Base-by-base conservation (phyloP, 2,797 vertebrate genomes). In the Cuculus canorus region DNA sequence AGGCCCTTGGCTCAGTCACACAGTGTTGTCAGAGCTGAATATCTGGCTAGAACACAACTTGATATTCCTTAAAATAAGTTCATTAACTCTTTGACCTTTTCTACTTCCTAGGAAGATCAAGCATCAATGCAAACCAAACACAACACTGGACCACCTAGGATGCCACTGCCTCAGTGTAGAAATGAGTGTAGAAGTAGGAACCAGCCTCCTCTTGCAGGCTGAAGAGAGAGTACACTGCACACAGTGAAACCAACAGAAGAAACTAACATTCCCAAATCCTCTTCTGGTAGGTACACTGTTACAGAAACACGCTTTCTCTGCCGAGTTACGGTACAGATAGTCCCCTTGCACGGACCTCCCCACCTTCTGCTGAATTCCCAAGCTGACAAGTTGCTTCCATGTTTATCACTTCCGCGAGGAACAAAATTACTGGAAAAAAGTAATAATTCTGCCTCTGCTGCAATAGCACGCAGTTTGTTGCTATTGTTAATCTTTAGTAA, bases 101-200 rank as follows among this genome's bases (percentile, higher is more conserved):
- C 88, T 75, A 80, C 93, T 96, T 94, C 82, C 94, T 72, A 57
- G 80, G 80, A 90, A 97, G 96, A 94, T 94, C n/a, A 98, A 98
- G 95, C 88, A 97, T 63, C 88, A 64, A 83, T 84, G 97, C 97
- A 95, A 96, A 95, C 91, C 95, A 96, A 97, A 97, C 96, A 91
- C 45, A 97, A 97, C 97, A 83, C 96, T 90, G 95, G 98, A 97
- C 98, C 98, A 99, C 98, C 98, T 98, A 98, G 98, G 98, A 61
- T 92, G 98, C 91, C 5, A 2, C 60, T 50, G 7, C 66, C 33
- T 24, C 69, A 35, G 1, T 65, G 87, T 75, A 7, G 57, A 48
- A 88, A 61, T 3, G 33, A 2, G 13, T 47, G 35, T 19, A 64
- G 48, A 37, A 90, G 87, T 47, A 69, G 76, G 53, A 96, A 71